Percentiles rank a stretch among this genome's conserved stretches.
These are phyloP conservation scores for Myodes glareolus DNA, from an alignment of 2,113 vertebrate species.

Conservation along the genomic window DNA sequence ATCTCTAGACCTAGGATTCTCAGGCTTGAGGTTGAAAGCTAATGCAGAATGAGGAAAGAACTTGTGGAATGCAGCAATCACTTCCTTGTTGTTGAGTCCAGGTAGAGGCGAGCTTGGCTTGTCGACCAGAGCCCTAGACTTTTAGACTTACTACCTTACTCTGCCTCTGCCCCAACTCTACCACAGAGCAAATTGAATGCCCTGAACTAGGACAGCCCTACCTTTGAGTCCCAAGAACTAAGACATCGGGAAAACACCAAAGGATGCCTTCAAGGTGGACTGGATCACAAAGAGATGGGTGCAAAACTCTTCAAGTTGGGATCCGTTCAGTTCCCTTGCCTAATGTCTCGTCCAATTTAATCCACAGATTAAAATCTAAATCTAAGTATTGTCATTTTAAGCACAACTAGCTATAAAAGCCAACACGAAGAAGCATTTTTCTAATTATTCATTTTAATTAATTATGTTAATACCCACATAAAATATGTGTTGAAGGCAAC, in stretches of 20 bases:
- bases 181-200: not conserved
- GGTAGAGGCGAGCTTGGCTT: not conserved
- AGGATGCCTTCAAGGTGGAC: not conserved
- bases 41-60: conserved; percentile 8
- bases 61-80: not conserved
- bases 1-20: not conserved
- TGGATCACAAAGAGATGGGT: not conserved
- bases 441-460: conserved; percentile 15
- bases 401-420: not conserved
- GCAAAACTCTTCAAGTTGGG: not conserved
- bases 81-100: not conserved
- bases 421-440: not conserved
- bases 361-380: not conserved
- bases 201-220: not conserved
- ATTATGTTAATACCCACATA: not conserved
- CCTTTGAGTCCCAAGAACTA: not conserved
- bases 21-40: not conserved
- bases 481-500: not conserved
- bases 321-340: not conserved
- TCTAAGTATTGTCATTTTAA: not conserved
- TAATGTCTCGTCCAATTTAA: not conserved
- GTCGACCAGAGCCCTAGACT: not conserved
- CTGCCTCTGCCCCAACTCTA: accelerated
- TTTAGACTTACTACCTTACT: not conserved
- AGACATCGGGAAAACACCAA: not conserved